Base-by-base conservation (phyloP, 2,888 invertebrate genomes). In the Microctonus aethiopoides region DNA sequence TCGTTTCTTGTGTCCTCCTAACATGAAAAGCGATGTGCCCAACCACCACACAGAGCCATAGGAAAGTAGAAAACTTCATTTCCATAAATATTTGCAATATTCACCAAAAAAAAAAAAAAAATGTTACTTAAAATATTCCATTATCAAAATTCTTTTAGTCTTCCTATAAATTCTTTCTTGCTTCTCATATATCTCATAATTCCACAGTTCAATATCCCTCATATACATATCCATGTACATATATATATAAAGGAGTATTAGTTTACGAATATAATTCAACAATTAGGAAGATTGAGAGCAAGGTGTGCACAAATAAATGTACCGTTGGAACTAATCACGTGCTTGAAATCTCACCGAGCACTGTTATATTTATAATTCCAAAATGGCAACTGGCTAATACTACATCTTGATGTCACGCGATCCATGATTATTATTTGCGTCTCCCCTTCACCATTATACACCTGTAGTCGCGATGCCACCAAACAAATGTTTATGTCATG, bases 401-500 rank as follows among this genome's bases (percentile, higher is more conserved):
- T 29, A 68, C 66, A 51, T 56, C 67, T 70, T n/a, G 29, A 26
- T 56, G 68, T 68, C 68, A 68, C 68, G 68, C 64, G 56, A 68
- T 63, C 24, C 39, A 22, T 61, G 34, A 46, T 41, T 46, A 20
- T 26, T 46, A 61, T 61, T 60, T 34, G 20, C 16, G 13, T 9
- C 4, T 6, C 46, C 46, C 46, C 46, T 46, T 16, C 46, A 11
- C n/a, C 29, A 7, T 24, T 6, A 5, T 56, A 59, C 9, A 32
- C 16, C n/a, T 20, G 16, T 34, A 32, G 59, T 29, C n/a, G 3
- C n/a, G 3, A 10, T 11, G 10, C 32, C 34, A 59, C 59, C 34
- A 54, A 39, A 57, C 63, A 41, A 57, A 80, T 81, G 81, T 78
- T 81, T 77, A 74, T 80, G 80, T 79, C 78, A 76, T 75, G 83